Conservation (phyloP, 2,113 vertebrate genomes). For the Carassius gibelio region DNA sequence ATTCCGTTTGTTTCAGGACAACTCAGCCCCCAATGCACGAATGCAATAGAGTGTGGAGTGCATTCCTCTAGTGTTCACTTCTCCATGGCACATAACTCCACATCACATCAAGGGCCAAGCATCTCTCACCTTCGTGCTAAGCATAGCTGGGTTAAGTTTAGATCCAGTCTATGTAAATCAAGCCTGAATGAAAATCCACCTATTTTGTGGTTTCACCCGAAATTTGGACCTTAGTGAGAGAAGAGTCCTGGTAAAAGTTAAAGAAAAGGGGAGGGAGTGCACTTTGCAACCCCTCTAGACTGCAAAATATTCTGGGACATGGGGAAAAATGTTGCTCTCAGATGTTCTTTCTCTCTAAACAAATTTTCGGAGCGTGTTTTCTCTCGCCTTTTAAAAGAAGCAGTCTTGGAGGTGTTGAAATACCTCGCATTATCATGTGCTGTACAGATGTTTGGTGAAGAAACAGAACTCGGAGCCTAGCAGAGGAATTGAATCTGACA, state of each 20-base stretch:
- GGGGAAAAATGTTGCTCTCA: constrained; percentile 4
- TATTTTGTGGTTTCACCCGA: constrained; percentile 8
- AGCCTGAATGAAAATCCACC: constrained; percentile 28
- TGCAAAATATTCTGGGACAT: constrained; percentile 27
- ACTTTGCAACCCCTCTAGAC: constrained; percentile 37
- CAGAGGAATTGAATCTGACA: constrained; percentile 48
- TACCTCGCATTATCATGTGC: constrained; percentile 70
- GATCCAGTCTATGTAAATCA: no score
- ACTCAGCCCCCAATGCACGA: no score
- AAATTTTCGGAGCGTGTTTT: constrained; percentile 46
- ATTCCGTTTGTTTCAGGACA: no score
- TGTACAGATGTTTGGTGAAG: constrained; percentile 64
- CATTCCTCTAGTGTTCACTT: no score
- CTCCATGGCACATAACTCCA: no score
- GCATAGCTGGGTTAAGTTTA: no score
- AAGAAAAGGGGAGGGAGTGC: background rate
- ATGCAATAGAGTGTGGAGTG: no score
- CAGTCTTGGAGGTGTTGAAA: constrained; percentile 64
- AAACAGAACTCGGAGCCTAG: constrained; percentile 50
- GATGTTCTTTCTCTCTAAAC: constrained; percentile 55
- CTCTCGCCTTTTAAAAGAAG: constrained; percentile 56
- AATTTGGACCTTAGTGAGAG: background rate
- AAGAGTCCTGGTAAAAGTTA: constrained; percentile 6
- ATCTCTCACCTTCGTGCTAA: no score
- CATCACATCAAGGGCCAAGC: no score